A percentile compares a stretch with the other conserved stretches of the same genome.
phyloP scores from a whole-genome alignment of 1,140 invertebrate genomes.

The Nasonia giraulti region DNA sequence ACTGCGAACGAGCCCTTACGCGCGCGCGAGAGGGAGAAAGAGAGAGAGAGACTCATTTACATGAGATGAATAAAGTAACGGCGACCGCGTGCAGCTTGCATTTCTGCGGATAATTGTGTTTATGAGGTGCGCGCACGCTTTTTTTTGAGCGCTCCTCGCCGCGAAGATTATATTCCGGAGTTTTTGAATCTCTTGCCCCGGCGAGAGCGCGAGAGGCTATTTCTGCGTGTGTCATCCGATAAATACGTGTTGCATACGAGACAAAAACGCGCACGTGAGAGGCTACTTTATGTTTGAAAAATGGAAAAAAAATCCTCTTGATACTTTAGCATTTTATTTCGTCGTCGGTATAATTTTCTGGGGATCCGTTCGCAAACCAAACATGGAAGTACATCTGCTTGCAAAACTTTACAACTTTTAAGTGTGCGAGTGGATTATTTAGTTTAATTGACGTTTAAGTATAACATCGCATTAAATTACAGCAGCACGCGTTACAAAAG shows the following conservation, averaged over 20 bases:
- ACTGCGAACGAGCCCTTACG: conserved; percentile 47
- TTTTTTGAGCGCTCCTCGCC: neutral
- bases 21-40: neutral
- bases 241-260: conserved; percentile 1
- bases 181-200: conserved; percentile 35
- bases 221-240: conserved; percentile 18
- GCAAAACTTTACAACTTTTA: too few species aligned
- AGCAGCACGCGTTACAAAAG: too few species aligned
- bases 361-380: neutral
- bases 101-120: conserved; percentile 53
- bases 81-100: conserved; percentile 24
- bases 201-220: neutral
- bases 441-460: too few species aligned
- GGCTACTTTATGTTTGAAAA: neutral
- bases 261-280: neutral
- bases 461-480: too few species aligned
- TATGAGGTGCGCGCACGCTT: conserved; percentile 40
- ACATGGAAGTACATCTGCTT: neutral
- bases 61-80: conserved; percentile 49
- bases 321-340: neutral
- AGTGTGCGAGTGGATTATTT: too few species aligned
- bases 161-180: conserved; percentile 43
- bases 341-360: neutral
- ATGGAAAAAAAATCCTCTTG: neutral
- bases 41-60: conserved; percentile 43